Evolutionary conservation across 2,888 invertebrate species (phyloP).

Genomic region (Parascotia fuliginaria): DNA sequence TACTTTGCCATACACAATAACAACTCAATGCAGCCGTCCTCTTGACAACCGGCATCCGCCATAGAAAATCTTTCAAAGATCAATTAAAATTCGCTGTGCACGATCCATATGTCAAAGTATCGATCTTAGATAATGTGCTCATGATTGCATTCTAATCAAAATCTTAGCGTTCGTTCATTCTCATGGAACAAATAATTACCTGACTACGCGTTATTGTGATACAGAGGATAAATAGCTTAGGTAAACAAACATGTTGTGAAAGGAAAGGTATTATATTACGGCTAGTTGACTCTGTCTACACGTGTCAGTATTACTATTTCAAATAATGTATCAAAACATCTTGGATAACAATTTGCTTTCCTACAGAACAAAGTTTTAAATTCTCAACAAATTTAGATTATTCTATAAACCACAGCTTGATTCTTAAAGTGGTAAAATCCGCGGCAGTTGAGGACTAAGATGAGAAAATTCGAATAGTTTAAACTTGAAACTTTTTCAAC

Average conservation of each 20-base stretch:
- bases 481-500: slow-evolving; percentile 50
- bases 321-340: neutral
- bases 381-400: neutral
- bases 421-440: slow-evolving; percentile 10
- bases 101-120: too few species aligned
- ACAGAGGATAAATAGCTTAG: neutral
- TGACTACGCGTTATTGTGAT: neutral
- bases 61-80: slow-evolving; percentile 53
- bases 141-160: neutral
- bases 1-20: slow-evolving; percentile 47
- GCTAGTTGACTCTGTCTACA: neutral
- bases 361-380: neutral
- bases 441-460: slow-evolving; percentile 16
- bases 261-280: neutral
- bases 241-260: neutral
- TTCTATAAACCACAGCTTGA: neutral
- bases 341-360: neutral
- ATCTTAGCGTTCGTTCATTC: neutral
- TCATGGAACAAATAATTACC: neutral
- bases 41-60: slow-evolving; percentile 39
- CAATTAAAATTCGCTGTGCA: slow-evolving; percentile 46
- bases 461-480: slow-evolving; percentile 35
- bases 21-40: slow-evolving; percentile 44
- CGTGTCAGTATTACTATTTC: neutral
- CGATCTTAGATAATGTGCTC: too few species aligned